Evolutionary conservation across 2,113 vertebrate species (phyloP), one percentile per base, ranked within the genome.

Genomic region (Xiphorhynchus elegans): DNA sequence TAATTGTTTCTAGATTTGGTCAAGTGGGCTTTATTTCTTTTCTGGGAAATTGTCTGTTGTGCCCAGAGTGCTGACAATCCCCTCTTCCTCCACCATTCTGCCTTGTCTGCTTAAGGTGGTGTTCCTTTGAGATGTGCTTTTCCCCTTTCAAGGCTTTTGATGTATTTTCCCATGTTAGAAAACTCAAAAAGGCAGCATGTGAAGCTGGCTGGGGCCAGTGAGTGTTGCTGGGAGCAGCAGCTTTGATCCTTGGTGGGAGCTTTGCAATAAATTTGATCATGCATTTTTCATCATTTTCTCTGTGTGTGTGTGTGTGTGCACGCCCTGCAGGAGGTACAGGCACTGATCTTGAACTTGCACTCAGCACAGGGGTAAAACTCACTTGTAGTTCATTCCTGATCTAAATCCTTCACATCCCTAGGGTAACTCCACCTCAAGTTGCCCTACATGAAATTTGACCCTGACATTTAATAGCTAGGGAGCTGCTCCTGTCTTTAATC

Each of bases 221-320:
- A 75, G 69, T 8, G 6, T 84, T 92, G 89, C 95, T 88, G 72
- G 69, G 62, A 52, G 78, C 2, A 0, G 67, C 63, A 91, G 85
- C 95, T 96, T 97, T 95, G 91, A 96, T 94, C 85, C 55, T 92
- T 0, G 0, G 67, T 2, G 12, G 85, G 85, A 80, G 67, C 76
- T 94, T 69, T 90, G 92, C 67, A 55, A 42, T 89, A 58, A 84
- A 76, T 31, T 82, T 42, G 44, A 69, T 93, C 58, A 77, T 91
- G 82, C 42, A 80, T 96, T 91, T 93, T 94, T 95, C 90, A 91
- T 94, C 64, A 29, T 81, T 76, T 63, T 52, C 44, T 82, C 28
- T 67, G 70, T 46, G 59, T 33, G 33, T 3, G 2, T 2, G 1
- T 44, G 75, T 28, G 53, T 6, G 31, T 16, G 31, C 10, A 31